Conservation (phyloP, 2,113 vertebrate species). For the Strix aluco region DNA sequence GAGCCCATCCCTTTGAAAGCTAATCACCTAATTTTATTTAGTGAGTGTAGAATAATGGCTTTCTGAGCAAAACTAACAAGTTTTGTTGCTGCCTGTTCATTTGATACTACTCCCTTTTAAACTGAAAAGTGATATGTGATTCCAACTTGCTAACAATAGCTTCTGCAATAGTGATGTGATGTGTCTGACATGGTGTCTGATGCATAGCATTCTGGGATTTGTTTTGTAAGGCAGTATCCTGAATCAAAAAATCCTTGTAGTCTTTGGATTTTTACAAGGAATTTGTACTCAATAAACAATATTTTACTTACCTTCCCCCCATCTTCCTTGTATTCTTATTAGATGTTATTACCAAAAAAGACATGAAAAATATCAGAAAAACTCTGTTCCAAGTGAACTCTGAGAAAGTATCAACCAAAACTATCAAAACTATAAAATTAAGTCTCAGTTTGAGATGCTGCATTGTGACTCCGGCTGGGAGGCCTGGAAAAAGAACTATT, state of each 20-base stretch:
- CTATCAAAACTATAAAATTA: background rate
- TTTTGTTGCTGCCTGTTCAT: conserved; percentile 74
- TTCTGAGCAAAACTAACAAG: conserved; percentile 70
- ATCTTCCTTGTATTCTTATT: background rate
- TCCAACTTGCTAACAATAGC: conserved; percentile 62
- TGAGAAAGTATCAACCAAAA: background rate
- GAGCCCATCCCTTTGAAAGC: conserved; percentile 61
- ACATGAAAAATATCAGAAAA: background rate
- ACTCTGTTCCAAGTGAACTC: background rate
- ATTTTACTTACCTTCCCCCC: background rate
- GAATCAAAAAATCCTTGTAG: conserved; percentile 37
- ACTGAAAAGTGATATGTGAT: conserved; percentile 72
- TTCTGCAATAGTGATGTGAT: conserved; percentile 39
- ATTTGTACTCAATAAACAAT: conserved; percentile 12
- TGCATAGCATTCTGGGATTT: conserved; percentile 9
- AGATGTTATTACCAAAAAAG: background rate
- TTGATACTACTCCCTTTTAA: conserved; percentile 71
- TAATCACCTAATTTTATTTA: conserved; percentile 54
- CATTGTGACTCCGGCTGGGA: background rate
- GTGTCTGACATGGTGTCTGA: conserved; percentile 33
- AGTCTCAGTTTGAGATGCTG: background rate
- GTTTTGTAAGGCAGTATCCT: conserved; percentile 35
- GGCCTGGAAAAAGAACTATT: background rate
- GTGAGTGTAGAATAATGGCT: conserved; percentile 49
- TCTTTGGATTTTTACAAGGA: conserved; percentile 27